Percentiles rank a stretch among this genome's conserved stretches.
Evolutionary conservation across 2,113 vertebrate genomes (phyloP).

Genomic region (Myiopsitta monachus): DNA sequence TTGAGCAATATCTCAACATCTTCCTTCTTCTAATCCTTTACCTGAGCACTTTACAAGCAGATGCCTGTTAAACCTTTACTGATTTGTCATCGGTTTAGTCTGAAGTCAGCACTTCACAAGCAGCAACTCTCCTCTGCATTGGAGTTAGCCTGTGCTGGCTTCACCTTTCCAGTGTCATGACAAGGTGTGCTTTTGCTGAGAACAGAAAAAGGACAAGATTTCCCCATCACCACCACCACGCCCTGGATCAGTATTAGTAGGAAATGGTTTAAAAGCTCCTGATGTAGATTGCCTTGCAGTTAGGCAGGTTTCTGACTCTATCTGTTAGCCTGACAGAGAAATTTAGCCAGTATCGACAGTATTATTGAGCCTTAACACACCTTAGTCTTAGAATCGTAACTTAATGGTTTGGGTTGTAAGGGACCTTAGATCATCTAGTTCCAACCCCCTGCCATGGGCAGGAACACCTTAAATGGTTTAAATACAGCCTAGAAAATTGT

Average conservation of each 20-base stretch:
- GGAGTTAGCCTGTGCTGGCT: neutral
- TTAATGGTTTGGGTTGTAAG: neutral
- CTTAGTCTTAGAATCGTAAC: neutral
- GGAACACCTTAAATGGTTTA: neutral
- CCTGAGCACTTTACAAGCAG: neutral
- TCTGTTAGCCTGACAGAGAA: neutral
- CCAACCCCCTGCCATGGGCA: neutral
- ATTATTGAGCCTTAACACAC: neutral
- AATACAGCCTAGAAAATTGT: neutral
- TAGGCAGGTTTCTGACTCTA: neutral
- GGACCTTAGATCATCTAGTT: neutral
- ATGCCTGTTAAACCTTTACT: neutral
- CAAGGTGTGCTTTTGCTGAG: neutral
- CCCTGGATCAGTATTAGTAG: neutral
- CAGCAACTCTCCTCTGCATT: fast-evolving
- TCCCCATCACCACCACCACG: neutral
- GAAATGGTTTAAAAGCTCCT: neutral
- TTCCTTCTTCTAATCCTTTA: neutral
- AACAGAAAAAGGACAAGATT: neutral
- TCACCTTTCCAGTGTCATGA: neutral
- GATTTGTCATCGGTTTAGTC: neutral
- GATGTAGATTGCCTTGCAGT: neutral
- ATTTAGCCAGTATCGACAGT: neutral
- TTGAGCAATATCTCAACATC: neutral
- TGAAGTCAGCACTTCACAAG: neutral